A percentile compares a stretch with the other conserved stretches of the same genome.
These are phyloP conservation scores for Ancistrus triradiatus DNA, from an alignment of 2,113 vertebrate genomes.

Conservation along the genomic window DNA sequence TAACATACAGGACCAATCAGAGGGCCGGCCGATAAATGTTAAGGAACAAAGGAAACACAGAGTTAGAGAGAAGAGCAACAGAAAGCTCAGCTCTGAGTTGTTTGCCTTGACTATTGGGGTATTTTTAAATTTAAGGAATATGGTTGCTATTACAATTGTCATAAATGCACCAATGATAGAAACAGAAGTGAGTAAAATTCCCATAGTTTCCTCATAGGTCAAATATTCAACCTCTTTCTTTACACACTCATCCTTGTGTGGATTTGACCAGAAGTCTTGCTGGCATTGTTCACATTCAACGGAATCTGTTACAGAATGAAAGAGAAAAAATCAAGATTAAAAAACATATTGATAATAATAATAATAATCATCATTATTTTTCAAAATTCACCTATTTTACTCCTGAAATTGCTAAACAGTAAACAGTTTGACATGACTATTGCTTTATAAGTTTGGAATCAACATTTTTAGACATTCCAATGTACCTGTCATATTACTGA, in stretches of 20 bases:
- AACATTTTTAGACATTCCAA: too few relatives aligned
- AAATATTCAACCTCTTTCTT: slow-evolving; percentile 46
- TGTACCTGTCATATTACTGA: slow-evolving; percentile 51
- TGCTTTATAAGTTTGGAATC: not conserved
- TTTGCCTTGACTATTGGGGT: slow-evolving; percentile 47
- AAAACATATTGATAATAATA: too few relatives aligned
- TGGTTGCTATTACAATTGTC: slow-evolving; percentile 18
- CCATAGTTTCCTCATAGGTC: slow-evolving; percentile 46
- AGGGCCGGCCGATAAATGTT: slow-evolving; percentile 41
- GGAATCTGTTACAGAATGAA: slow-evolving; percentile 50
- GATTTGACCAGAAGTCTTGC: slow-evolving; percentile 43
- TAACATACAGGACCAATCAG: slow-evolving; percentile 47
- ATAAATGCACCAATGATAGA: slow-evolving; percentile 33
- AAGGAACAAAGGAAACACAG: slow-evolving; percentile 46
- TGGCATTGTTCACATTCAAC: slow-evolving; percentile 35
- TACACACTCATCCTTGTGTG: slow-evolving; percentile 36
- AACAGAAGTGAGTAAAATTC: slow-evolving; percentile 33
- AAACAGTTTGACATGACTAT: too few relatives aligned
- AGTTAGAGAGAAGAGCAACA: slow-evolving; percentile 41
- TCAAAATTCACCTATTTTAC: too few relatives aligned
- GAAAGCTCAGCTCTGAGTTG: slow-evolving; percentile 48
- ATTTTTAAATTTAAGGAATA: slow-evolving; percentile 41
- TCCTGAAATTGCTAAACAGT: too few relatives aligned
- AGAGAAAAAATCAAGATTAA: too few relatives aligned
- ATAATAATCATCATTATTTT: too few relatives aligned